A percentile compares a stretch with the other conserved stretches of the same genome.
These are phyloP conservation scores for Hoplostethus mediterraneus DNA, from an alignment of 2,797 vertebrate species.

Conservation along the genomic window DNA sequence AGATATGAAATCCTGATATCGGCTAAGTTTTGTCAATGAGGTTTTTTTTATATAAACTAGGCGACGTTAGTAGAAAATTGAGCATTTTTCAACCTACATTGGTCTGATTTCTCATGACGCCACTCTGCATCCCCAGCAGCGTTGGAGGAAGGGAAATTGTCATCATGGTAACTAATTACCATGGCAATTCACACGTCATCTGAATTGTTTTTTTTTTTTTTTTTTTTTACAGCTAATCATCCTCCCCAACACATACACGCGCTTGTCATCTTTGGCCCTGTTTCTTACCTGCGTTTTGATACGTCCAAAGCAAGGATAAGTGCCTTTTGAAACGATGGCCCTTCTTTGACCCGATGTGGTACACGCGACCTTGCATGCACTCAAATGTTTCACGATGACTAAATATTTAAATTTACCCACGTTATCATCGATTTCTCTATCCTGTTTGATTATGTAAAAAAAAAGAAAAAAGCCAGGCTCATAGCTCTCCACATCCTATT, in stretches of 20 bases:
- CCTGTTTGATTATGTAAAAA: too few species aligned
- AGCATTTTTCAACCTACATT: too few species aligned
- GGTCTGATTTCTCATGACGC: not conserved
- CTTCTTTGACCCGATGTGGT: not conserved
- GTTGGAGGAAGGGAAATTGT: not conserved
- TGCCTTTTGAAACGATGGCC: not conserved
- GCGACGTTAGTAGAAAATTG: too few species aligned
- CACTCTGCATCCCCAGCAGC: not conserved
- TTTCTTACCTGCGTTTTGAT: not conserved
- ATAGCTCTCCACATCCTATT: constrained; percentile 14
- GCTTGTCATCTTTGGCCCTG: constrained; percentile 17
- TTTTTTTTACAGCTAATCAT: not conserved
- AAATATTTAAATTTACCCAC: not conserved
- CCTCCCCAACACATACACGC: not conserved
- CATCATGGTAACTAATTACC: constrained; percentile 30
- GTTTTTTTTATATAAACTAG: too few species aligned
- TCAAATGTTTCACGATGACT: too few species aligned
- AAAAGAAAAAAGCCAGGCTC: too few species aligned
- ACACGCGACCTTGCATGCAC: too few species aligned
- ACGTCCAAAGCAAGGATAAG: not conserved
- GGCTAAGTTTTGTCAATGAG: too few species aligned
- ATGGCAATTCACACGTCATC: constrained; percentile 18
- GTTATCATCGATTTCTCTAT: constrained; percentile 23
- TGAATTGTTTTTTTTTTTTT: not conserved
- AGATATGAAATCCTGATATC: too few species aligned